These are phyloP conservation scores for Stichodactyla mertensii DNA, from an alignment of 64 coral and sea anemone species.

Conservation along the genomic window DNA sequence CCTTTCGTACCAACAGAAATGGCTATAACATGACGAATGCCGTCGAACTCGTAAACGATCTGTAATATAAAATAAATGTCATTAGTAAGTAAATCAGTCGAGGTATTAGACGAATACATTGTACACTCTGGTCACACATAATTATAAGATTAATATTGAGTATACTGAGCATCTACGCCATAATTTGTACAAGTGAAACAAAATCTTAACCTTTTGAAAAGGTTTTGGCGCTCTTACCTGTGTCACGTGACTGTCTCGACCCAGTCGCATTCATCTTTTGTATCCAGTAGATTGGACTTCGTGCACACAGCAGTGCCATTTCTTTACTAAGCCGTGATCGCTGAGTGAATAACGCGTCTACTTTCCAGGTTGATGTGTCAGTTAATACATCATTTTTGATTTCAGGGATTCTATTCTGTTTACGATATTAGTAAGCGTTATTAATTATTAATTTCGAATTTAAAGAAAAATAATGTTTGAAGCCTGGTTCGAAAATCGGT, in stretches of 20 bases:
- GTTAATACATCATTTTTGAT: neutral
- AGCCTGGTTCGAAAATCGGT: too few relatives aligned
- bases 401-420: neutral
- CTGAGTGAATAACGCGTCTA: neutral
- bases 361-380: neutral
- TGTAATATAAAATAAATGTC: neutral
- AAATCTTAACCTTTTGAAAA: neutral
- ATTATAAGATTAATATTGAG: too few relatives aligned
- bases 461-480: too few relatives aligned
- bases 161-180: too few relatives aligned
- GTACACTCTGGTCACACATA: too few relatives aligned
- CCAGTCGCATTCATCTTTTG: neutral
- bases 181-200: too few relatives aligned
- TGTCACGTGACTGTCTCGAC: slow-evolving; percentile 5
- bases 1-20: neutral
- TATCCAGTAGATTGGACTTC: neutral
- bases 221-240: neutral
- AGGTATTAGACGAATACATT: too few relatives aligned
- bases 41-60: neutral
- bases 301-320: neutral
- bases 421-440: neutral
- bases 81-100: neutral
- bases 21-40: neutral
- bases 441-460: neutral
- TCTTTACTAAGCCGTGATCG: neutral